phyloP scores from a whole-genome alignment of 2,113 vertebrate species.

The Urocitellus parryii region DNA sequence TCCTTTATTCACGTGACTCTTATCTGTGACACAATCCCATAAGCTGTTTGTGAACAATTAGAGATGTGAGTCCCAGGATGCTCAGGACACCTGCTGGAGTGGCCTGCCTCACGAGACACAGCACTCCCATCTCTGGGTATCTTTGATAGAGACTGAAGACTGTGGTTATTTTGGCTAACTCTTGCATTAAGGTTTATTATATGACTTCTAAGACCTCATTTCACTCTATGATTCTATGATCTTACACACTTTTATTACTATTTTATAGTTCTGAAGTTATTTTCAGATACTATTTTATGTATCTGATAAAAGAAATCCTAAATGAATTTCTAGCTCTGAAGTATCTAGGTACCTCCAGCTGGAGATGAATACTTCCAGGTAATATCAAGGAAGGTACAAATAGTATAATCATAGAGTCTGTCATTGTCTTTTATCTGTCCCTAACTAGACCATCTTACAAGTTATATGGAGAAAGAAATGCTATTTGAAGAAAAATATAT shows the following conservation, averaged over 20 bases:
- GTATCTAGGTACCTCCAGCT: background rate
- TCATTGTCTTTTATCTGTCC: background rate
- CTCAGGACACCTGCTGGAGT: too few relatives aligned
- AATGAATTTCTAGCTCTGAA: constrained; percentile 19
- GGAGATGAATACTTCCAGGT: constrained; percentile 8
- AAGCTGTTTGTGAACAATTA: background rate
- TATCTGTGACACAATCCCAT: background rate
- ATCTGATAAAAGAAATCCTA: background rate
- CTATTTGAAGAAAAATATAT: constrained; percentile 6
- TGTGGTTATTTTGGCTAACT: background rate
- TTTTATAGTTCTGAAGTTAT: background rate
- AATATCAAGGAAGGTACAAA: background rate
- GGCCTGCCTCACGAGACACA: background rate
- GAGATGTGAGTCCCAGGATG: background rate
- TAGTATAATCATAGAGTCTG: background rate
- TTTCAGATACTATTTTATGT: background rate
- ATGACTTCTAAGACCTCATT: background rate
- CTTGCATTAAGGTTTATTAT: background rate
- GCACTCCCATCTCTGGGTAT: background rate
- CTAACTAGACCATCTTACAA: background rate
- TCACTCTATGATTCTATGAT: background rate
- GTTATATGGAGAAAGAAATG: background rate
- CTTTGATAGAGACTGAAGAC: background rate
- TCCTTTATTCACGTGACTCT: background rate
- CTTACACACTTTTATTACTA: background rate